These are phyloP conservation scores for Halichoeres trimaculatus DNA, from an alignment of 2,113 vertebrate species.

Conservation along the genomic window DNA sequence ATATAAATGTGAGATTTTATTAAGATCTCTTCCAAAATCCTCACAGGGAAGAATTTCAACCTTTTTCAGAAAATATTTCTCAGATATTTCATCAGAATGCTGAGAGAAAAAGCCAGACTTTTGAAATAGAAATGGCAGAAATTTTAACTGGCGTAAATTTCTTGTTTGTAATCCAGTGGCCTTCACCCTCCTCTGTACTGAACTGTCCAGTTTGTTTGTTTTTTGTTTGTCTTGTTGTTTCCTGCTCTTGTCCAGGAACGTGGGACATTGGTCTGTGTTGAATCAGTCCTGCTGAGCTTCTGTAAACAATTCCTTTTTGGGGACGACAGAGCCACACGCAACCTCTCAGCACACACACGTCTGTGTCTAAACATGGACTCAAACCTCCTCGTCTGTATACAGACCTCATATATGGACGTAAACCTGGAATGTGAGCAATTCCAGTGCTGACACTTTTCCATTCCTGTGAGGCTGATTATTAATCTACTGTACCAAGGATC, in stretches of 20 bases:
- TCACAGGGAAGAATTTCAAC: too few species aligned
- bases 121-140: too few species aligned
- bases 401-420: slow-evolving; percentile 31
- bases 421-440: neutral
- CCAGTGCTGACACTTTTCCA: neutral
- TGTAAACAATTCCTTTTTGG: slow-evolving; percentile 66
- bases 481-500: too few species aligned
- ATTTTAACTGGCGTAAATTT: too few species aligned
- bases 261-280: slow-evolving; percentile 14
- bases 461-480: neutral
- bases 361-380: slow-evolving; percentile 56
- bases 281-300: slow-evolving; percentile 22
- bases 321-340: slow-evolving; percentile 12
- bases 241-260: neutral
- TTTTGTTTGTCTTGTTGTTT: slow-evolving; percentile 13
- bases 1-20: too few species aligned
- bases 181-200: neutral
- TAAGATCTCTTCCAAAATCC: too few species aligned
- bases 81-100: too few species aligned
- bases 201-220: neutral
- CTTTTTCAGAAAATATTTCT: too few species aligned
- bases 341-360: neutral
- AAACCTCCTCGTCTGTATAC: neutral
- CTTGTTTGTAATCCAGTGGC: too few species aligned
- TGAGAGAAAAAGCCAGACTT: too few species aligned